Percentiles rank a stretch among this genome's conserved stretches.
Conservation (phyloP, 1,140 invertebrate species). For the Caenorhabditis brenneri region DNA sequence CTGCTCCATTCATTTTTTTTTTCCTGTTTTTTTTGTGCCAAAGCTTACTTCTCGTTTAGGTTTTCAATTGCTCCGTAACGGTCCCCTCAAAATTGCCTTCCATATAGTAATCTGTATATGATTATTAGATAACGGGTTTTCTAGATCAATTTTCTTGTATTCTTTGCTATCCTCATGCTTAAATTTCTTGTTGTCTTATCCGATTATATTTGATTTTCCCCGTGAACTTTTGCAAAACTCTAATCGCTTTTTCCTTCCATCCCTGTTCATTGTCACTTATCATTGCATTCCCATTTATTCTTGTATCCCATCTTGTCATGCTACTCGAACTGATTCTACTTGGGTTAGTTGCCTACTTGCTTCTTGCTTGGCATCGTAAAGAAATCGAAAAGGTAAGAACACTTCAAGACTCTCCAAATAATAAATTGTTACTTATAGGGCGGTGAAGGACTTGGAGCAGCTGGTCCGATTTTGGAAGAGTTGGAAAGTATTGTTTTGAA, state of each 20-base stretch:
- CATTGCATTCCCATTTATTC: neutral
- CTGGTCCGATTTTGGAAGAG: conserved; percentile 9
- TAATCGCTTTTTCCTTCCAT: neutral
- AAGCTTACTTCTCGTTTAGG: neutral
- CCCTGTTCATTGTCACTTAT: neutral
- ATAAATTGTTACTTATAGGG: neutral
- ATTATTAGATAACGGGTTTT: conserved; percentile 2
- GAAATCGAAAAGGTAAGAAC: neutral
- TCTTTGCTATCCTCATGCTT: neutral
- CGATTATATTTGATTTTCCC: neutral
- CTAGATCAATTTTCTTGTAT: neutral
- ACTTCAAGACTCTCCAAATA: neutral
- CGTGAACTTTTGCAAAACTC: neutral
- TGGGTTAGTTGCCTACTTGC: conserved; percentile 1
- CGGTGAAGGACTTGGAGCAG: conserved; percentile 14
- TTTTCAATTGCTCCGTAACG: neutral
- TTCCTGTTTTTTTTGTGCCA: neutral
- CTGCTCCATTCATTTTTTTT: neutral
- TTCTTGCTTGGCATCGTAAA: conserved; percentile 1
- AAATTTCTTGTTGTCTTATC: neutral
- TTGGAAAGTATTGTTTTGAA: neutral
- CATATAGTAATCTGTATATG: neutral
- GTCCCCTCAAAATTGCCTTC: neutral
- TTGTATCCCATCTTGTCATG: neutral
- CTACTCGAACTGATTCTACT: conserved; percentile 30